Evolutionary conservation across 2,113 vertebrate species (phyloP).

Genomic region (Athene cunicularia): DNA sequence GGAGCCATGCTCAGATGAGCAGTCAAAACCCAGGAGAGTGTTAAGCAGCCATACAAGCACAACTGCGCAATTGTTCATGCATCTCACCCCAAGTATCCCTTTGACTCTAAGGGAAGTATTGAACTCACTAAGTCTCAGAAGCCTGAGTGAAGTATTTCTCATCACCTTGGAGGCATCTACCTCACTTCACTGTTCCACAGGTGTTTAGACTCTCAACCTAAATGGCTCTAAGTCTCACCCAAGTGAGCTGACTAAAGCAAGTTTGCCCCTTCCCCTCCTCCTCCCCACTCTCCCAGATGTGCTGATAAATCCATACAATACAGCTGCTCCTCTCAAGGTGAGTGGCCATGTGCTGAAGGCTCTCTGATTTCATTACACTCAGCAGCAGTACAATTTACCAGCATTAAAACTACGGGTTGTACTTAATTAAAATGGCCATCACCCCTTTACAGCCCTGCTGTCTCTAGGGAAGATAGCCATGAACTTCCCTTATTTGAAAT

Average conservation of each 20-base stretch:
- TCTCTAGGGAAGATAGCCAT: not conserved
- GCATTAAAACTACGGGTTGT: not conserved
- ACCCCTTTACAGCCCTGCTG: not conserved
- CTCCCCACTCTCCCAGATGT: not conserved
- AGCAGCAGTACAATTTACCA: not conserved
- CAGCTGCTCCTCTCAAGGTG: not conserved
- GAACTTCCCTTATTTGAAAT: not conserved
- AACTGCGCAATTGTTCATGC: not conserved
- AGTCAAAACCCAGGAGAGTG: not conserved
- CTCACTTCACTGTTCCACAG: not conserved
- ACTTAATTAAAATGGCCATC: not conserved
- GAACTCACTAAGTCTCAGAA: not conserved
- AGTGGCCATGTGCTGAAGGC: not conserved
- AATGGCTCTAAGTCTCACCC: not conserved
- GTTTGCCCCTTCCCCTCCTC: not conserved
- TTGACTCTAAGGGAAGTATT: not conserved
- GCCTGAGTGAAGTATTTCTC: not conserved
- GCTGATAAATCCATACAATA: not conserved
- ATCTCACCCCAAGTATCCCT: not conserved
- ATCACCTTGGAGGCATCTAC: not conserved
- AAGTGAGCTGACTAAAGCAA: not conserved
- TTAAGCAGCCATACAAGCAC: not conserved
- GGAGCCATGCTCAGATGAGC: not conserved
- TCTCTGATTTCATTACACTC: not conserved
- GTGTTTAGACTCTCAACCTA: not conserved